phyloP scores from a whole-genome alignment of 2,113 vertebrate genomes.

The Andinoacara biseriatus region DNA sequence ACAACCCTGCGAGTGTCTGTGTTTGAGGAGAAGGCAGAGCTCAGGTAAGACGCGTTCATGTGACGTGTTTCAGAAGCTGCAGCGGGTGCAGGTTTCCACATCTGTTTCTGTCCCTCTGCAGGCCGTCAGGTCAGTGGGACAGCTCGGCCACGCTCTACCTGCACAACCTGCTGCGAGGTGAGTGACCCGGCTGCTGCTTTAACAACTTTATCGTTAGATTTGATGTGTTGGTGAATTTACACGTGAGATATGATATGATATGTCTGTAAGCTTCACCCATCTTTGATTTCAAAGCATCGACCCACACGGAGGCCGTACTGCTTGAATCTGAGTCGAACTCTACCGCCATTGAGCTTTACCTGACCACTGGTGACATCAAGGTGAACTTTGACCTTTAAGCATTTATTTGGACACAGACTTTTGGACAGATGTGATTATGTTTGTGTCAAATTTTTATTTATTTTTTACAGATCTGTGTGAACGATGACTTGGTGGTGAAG shows the following conservation, averaged over 20 bases:
- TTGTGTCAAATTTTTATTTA: background rate
- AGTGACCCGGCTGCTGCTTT: background rate
- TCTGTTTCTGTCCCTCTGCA: conserved; percentile 62
- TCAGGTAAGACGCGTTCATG: conserved; percentile 79
- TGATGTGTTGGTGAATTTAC: background rate
- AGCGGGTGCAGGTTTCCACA: background rate
- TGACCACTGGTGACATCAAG: conserved; percentile 84
- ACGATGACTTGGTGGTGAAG: conserved; percentile 91
- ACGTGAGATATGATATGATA: accelerated
- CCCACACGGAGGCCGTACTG: conserved; percentile 82
- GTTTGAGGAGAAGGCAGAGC: conserved; percentile 75
- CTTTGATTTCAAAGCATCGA: conserved; percentile 75
- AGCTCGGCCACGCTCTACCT: conserved; percentile 86
- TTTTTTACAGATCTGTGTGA: conserved; percentile 87
- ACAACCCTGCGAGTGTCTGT: conserved; percentile 83
- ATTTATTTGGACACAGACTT: background rate
- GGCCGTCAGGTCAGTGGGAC: conserved; percentile 87
- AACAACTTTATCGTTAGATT: background rate
- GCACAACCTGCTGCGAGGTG: conserved; percentile 86
- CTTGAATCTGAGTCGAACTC: conserved; percentile 77
- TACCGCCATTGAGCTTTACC: conserved; percentile 86
- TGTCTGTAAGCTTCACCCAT: background rate
- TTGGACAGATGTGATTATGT: background rate
- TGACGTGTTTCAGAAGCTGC: background rate
- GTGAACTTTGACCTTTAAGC: conserved; percentile 73